Conservation (phyloP, 2,797 vertebrate genomes). For the Echeneis naucrates region DNA sequence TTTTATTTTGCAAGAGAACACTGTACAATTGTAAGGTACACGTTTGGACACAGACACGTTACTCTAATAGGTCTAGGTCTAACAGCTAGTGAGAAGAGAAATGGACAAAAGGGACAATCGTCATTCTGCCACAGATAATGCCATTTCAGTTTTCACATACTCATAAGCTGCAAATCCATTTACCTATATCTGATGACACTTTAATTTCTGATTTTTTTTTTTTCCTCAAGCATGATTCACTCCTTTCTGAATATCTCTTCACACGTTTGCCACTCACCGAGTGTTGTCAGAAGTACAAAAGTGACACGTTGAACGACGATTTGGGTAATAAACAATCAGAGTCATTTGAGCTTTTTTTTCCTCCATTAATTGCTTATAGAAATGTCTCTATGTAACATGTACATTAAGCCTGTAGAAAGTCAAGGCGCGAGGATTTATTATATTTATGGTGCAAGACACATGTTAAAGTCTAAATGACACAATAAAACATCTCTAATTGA, state of each 20-base stretch:
- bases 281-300: slow-evolving; percentile 70
- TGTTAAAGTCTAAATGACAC: slow-evolving; percentile 79
- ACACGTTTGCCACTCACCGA: slow-evolving; percentile 66
- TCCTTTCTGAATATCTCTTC: slow-evolving; percentile 36
- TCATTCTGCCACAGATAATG: slow-evolving; percentile 59
- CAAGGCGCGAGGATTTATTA: slow-evolving; percentile 62
- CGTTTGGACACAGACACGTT: slow-evolving; percentile 68
- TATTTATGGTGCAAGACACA: slow-evolving; percentile 67
- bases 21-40: slow-evolving; percentile 80
- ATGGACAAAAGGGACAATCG: slow-evolving; percentile 52
- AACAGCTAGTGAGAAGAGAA: slow-evolving; percentile 65
- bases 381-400: slow-evolving; percentile 56
- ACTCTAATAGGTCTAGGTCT: slow-evolving; percentile 58
- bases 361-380: slow-evolving; percentile 49
- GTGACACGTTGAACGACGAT: slow-evolving; percentile 44
- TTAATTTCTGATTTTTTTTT: slow-evolving; percentile 26
- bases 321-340: slow-evolving; percentile 41
- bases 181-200: slow-evolving; percentile 29
- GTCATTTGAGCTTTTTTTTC: slow-evolving; percentile 35
- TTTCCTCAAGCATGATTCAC: slow-evolving; percentile 34
- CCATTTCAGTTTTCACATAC: slow-evolving; percentile 37
- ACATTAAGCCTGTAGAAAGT: slow-evolving; percentile 67
- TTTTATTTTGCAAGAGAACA: slow-evolving; percentile 76
- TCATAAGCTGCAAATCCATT: slow-evolving; percentile 33
- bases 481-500: slow-evolving; percentile 78